phyloP scores from a whole-genome alignment of 1,140 invertebrate genomes.

The Drosophila busckii region DNA sequence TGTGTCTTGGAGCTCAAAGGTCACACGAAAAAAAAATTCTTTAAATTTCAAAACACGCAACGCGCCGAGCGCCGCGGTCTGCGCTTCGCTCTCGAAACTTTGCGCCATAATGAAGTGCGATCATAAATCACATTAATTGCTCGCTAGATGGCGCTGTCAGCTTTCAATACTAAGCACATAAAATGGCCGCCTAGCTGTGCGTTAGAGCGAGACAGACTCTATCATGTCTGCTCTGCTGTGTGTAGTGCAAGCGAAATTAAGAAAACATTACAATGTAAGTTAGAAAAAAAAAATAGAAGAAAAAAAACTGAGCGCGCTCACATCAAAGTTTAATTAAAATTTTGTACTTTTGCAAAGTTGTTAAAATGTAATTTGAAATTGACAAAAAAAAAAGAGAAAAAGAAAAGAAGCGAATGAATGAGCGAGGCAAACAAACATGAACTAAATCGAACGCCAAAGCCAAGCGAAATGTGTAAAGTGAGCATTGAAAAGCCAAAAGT shows the following conservation, averaged over 20 bases:
- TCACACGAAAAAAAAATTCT: slow-evolving; percentile 26
- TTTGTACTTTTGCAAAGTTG: slow-evolving; percentile 29
- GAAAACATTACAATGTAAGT: no score
- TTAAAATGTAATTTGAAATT: slow-evolving; percentile 63
- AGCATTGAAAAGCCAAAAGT: not conserved
- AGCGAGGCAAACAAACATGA: slow-evolving; percentile 22
- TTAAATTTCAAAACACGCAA: slow-evolving; percentile 53
- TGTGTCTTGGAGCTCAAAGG: not conserved
- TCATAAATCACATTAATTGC: slow-evolving; percentile 73
- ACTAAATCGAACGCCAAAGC: slow-evolving; percentile 36
- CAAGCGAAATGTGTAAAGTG: slow-evolving; percentile 32
- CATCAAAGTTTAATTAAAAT: slow-evolving; percentile 66
- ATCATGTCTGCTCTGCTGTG: no score
- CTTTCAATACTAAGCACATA: slow-evolving; percentile 52
- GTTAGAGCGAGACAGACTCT: not conserved
- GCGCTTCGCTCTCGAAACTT: no score
- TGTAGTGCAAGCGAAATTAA: no score
- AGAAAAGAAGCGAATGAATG: not conserved
- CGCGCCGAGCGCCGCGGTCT: no score
- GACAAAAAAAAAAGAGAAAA: slow-evolving; percentile 30
- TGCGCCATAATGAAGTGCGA: slow-evolving; percentile 54
- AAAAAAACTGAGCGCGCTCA: slow-evolving; percentile 5
- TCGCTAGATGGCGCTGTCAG: slow-evolving; percentile 49
- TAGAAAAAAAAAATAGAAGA: not conserved
- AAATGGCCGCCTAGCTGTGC: slow-evolving; percentile 19